Conservation (phyloP, 2,113 vertebrate genomes). For the Tenebrosternarchus preto region DNA sequence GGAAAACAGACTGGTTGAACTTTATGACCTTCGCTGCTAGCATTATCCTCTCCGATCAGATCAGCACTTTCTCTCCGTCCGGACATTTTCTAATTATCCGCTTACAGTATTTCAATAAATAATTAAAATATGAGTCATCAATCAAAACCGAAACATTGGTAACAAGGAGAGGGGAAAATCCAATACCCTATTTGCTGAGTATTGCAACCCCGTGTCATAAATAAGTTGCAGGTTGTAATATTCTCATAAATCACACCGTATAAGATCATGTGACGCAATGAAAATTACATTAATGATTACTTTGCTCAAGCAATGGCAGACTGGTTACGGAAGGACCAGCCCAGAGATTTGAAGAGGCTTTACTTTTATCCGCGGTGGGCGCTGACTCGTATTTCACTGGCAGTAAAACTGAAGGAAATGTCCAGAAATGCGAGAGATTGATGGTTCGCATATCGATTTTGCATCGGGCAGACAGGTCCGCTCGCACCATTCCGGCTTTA, state of each 20-base stretch:
- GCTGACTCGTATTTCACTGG: neutral
- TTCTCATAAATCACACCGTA: conserved; percentile 45
- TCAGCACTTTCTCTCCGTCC: conserved; percentile 46
- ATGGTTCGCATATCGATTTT: conserved; percentile 41
- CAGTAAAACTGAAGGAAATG: conserved; percentile 20
- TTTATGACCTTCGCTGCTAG: conserved; percentile 39
- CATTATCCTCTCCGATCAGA: conserved; percentile 23
- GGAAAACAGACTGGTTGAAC: conserved; percentile 31
- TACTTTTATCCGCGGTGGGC: conserved; percentile 21
- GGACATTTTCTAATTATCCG: conserved; percentile 55
- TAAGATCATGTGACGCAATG: conserved; percentile 46
- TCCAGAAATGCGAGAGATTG: conserved; percentile 37
- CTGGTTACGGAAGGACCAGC: neutral
- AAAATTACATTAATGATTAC: conserved; percentile 38
- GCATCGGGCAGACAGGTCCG: too few species aligned
- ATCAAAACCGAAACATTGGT: conserved; percentile 55
- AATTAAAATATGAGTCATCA: conserved; percentile 59
- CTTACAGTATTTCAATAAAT: conserved; percentile 58
- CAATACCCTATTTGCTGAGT: conserved; percentile 43
- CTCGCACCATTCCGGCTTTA: too few species aligned
- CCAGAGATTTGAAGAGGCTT: neutral
- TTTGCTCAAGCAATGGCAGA: neutral
- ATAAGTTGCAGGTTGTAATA: conserved; percentile 44
- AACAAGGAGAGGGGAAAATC: conserved; percentile 42
- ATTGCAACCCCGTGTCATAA: conserved; percentile 43